Conservation (phyloP, 2,888 invertebrate genomes). For the Nomada fabriciana region DNA sequence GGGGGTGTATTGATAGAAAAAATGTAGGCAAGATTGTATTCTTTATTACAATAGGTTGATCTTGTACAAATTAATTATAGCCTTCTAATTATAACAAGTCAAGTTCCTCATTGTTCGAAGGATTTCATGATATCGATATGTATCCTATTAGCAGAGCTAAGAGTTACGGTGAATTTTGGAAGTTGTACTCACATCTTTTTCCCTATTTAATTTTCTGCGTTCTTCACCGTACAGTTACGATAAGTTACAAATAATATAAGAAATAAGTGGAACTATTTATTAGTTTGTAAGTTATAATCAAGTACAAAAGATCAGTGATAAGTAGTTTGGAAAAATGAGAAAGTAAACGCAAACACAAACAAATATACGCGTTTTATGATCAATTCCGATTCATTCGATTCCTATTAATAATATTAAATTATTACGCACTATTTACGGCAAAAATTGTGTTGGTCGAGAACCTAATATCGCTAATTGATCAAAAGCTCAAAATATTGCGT, state of each 20-base stretch:
- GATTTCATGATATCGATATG: constrained; percentile 78
- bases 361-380: constrained; percentile 41
- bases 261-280: constrained; percentile 56
- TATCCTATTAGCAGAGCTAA: constrained; percentile 81
- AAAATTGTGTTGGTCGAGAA: constrained; percentile 12
- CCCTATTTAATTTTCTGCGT: constrained; percentile 28
- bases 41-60: constrained; percentile 83
- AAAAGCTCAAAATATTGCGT: constrained; percentile 44
- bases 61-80: constrained; percentile 84
- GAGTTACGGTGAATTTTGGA: constrained; percentile 74
- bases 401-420: constrained; percentile 36
- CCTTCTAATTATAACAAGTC: constrained; percentile 82
- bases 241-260: constrained; percentile 49
- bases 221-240: constrained; percentile 46
- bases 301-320: constrained; percentile 40
- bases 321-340: constrained; percentile 53
- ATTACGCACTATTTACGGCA: constrained; percentile 39
- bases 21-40: constrained; percentile 82
- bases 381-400: constrained; percentile 62
- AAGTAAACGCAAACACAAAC: constrained; percentile 46
- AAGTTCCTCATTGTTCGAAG: constrained; percentile 76
- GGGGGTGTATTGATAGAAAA: not conserved
- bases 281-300: constrained; percentile 52
- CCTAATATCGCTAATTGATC: constrained; percentile 42
- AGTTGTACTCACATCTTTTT: constrained; percentile 77